phyloP scores from a whole-genome alignment of 2,113 vertebrate genomes.

The Mesembrinibis cayennensis region DNA sequence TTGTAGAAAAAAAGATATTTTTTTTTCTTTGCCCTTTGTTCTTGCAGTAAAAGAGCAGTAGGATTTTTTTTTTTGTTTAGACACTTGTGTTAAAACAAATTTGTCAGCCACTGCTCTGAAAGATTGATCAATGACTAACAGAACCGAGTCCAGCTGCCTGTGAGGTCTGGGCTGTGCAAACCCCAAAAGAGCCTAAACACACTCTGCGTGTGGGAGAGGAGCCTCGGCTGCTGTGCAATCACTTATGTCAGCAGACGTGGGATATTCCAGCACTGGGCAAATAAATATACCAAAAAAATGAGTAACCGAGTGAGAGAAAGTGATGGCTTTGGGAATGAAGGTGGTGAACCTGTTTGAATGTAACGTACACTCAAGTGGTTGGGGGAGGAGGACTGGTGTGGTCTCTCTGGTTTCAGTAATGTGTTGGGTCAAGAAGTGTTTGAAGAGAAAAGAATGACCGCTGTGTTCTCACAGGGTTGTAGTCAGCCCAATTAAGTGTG shows the following conservation, averaged over 20 bases:
- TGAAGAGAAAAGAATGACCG: neutral
- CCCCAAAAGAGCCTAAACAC: constrained; percentile 11
- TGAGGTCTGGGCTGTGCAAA: constrained; percentile 54
- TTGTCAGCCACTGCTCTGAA: neutral
- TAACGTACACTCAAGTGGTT: neutral
- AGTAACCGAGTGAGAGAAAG: neutral
- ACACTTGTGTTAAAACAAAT: neutral
- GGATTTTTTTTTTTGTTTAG: neutral
- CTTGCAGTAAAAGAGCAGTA: neutral
- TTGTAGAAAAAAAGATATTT: neutral
- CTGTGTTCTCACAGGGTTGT: neutral
- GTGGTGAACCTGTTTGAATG: neutral
- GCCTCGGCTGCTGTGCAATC: neutral
- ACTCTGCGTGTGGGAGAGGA: constrained; percentile 23
- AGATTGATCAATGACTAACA: neutral
- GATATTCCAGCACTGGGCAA: neutral
- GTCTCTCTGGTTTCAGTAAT: neutral
- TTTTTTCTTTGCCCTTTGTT: neutral
- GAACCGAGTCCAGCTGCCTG: constrained; percentile 30
- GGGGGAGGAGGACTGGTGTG: neutral
- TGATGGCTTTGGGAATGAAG: neutral
- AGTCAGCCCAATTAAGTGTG: neutral
- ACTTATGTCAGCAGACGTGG: neutral
- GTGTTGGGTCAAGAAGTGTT: neutral
- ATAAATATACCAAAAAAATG: neutral